A percentile compares a stretch with the other conserved stretches of the same genome.
Evolutionary conservation across 2,797 vertebrate genomes (phyloP).

Genomic region (Hapalemur alaotrensis): DNA sequence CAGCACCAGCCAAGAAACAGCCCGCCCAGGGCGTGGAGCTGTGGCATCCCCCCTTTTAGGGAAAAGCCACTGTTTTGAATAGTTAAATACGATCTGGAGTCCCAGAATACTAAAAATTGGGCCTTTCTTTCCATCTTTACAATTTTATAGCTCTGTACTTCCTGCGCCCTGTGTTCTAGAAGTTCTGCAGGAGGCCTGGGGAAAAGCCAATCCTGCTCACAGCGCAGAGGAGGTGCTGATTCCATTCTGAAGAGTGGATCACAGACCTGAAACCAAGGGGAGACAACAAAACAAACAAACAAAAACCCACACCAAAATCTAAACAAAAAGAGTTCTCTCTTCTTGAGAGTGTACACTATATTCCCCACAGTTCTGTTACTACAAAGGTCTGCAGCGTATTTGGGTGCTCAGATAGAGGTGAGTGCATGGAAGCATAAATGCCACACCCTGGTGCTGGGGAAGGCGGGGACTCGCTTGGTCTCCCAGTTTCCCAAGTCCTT

Average conservation of each 20-base stretch:
- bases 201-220: neutral
- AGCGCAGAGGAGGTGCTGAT: neutral
- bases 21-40: neutral
- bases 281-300: neutral
- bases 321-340: neutral
- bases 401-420: neutral
- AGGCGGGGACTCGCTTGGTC: no score
- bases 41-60: neutral
- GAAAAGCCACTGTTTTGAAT: neutral
- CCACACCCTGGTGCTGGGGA: no score
- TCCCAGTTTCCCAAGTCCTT: neutral
- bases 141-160: neutral
- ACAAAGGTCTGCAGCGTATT: neutral
- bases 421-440: fast-evolving
- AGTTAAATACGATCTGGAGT: neutral
- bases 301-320: neutral
- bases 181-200: neutral
- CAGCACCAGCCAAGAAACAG: neutral
- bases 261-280: neutral
- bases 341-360: neutral
- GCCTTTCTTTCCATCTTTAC: neutral
- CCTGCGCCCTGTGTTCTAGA: neutral
- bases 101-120: neutral
- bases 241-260: neutral
- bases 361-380: neutral